Conservation (phyloP, 2,113 vertebrate species). For the Ictalurus furcatus region DNA sequence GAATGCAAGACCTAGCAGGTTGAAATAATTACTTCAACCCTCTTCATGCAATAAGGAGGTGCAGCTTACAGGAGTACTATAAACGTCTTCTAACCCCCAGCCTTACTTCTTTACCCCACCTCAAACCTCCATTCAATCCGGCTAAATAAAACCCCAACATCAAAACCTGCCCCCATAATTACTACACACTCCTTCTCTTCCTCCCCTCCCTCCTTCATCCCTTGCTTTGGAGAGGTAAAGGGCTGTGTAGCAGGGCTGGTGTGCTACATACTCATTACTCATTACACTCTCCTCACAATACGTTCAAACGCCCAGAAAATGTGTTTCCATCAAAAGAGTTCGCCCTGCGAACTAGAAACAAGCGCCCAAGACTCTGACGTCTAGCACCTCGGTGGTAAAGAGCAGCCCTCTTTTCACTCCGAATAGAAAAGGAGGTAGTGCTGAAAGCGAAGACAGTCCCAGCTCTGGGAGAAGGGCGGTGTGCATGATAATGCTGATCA, state of each 20-base stretch:
- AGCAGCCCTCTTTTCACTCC: slow-evolving; percentile 58
- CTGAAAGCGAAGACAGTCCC: slow-evolving; percentile 54
- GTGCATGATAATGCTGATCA: slow-evolving; percentile 75
- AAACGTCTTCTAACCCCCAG: slow-evolving; percentile 38
- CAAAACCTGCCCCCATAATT: slow-evolving; percentile 48
- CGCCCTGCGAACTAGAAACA: slow-evolving; percentile 57
- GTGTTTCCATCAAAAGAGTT: slow-evolving; percentile 71
- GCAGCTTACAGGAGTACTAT: slow-evolving; percentile 39
- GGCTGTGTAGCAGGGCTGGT: slow-evolving; percentile 55
- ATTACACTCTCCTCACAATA: slow-evolving; percentile 69
- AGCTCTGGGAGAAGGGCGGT: slow-evolving; percentile 54
- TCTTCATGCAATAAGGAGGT: slow-evolving; percentile 52
- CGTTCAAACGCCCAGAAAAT: slow-evolving; percentile 78
- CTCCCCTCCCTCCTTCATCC: slow-evolving; percentile 29
- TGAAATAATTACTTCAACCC: slow-evolving; percentile 53
- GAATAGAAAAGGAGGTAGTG: slow-evolving; percentile 48
- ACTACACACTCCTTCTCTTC: slow-evolving; percentile 31
- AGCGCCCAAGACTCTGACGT: slow-evolving; percentile 43
- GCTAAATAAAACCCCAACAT: slow-evolving; percentile 49
- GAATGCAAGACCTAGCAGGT: slow-evolving; percentile 38
- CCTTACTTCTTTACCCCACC: slow-evolving; percentile 33
- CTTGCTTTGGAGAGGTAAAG: slow-evolving; percentile 41
- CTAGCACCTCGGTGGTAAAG: slow-evolving; percentile 62
- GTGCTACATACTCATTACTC: slow-evolving; percentile 67
- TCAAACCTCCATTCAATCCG: slow-evolving; percentile 60